These are phyloP conservation scores for Nomada goodeniana DNA, from an alignment of 2,888 invertebrate species.

Conservation along the genomic window DNA sequence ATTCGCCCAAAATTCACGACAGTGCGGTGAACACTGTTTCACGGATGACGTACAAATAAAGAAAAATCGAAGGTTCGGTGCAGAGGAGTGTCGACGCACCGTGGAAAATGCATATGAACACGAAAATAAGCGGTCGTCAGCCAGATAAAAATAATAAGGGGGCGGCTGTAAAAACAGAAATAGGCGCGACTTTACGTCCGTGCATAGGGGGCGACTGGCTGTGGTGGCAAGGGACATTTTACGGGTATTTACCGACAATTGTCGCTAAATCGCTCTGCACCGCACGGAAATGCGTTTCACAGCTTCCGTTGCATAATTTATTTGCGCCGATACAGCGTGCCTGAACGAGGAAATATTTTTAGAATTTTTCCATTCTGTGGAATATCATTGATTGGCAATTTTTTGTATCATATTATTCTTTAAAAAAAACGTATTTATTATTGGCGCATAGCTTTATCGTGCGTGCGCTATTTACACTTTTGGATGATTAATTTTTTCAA, in stretches of 20 bases:
- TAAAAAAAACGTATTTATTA: too few species aligned
- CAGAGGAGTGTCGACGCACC: conserved; percentile 68
- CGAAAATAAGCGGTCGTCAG: conserved; percentile 70
- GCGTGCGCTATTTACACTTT: too few species aligned
- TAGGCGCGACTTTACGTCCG: conserved; percentile 61
- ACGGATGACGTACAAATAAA: conserved; percentile 62
- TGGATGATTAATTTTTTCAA: too few species aligned
- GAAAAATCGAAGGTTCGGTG: not conserved
- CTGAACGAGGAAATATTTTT: not conserved
- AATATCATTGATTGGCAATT: too few species aligned
- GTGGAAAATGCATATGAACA: conserved; percentile 74
- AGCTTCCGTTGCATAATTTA: conserved; percentile 17
- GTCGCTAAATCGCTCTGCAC: conserved; percentile 8
- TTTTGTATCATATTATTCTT: too few species aligned
- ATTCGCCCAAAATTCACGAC: conserved; percentile 35
- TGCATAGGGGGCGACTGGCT: not conserved
- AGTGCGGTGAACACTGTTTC: conserved; percentile 26
- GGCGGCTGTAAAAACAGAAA: conserved; percentile 76
- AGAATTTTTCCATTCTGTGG: not conserved
- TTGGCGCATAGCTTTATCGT: too few species aligned
- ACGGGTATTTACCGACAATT: conserved; percentile 47
- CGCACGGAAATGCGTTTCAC: not conserved
- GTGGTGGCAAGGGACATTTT: conserved; percentile 24
- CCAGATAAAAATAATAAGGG: conserved; percentile 77
- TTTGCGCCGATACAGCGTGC: not conserved